These are phyloP conservation scores for Sesia bembeciformis DNA, from an alignment of 2,888 invertebrate species.

Conservation along the genomic window DNA sequence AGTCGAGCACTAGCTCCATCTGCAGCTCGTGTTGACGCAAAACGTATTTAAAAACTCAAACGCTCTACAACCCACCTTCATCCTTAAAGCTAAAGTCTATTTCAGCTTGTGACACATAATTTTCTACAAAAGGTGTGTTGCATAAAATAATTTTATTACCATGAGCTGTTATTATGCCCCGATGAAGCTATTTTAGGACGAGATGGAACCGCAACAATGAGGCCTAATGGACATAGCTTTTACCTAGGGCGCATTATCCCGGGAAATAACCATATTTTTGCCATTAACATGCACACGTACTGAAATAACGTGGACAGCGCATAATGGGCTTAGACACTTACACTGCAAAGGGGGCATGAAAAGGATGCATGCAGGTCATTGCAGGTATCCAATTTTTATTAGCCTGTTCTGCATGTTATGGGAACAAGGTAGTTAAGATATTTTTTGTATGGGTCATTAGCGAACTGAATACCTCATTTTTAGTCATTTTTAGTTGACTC, in stretches of 20 bases:
- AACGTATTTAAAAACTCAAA: conserved; percentile 18
- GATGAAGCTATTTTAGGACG: conserved; percentile 41
- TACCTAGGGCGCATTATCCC: not conserved
- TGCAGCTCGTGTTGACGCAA: conserved; percentile 34
- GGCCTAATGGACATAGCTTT: conserved; percentile 15
- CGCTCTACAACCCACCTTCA: conserved; percentile 9
- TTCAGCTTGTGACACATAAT: conserved; percentile 6
- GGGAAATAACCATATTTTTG: not conserved
- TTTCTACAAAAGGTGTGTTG: conserved; percentile 18
- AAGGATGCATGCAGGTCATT: too few species aligned
- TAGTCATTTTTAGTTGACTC: too few species aligned
- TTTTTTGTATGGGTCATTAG: too few species aligned
- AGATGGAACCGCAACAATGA: conserved; percentile 38
- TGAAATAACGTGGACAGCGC: not conserved
- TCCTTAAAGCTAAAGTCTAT: conserved; percentile 14
- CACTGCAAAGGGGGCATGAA: too few species aligned
- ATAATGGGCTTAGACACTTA: not conserved
- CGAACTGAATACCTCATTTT: too few species aligned
- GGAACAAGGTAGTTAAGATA: too few species aligned
- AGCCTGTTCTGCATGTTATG: too few species aligned
- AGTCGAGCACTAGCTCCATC: too few species aligned
- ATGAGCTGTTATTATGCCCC: conserved; percentile 32
- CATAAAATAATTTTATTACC: conserved; percentile 51
- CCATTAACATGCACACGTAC: not conserved
- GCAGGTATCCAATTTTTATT: too few species aligned